Conservation (phyloP, 1,140 invertebrate genomes). For the Elysia chlorotica region DNA sequence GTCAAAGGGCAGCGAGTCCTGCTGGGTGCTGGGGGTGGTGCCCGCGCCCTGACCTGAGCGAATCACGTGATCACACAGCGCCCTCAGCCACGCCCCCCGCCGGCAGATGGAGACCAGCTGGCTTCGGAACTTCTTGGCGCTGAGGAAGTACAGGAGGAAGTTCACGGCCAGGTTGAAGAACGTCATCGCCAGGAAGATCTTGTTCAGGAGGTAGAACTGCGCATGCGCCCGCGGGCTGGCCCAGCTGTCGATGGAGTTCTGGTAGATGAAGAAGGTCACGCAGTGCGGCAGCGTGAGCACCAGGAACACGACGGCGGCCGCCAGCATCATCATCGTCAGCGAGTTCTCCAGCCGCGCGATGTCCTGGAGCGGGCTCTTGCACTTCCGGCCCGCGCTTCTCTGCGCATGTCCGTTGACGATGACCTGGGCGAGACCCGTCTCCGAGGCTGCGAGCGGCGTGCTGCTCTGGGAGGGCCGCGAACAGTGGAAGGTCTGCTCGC, state of each 20-base stretch:
- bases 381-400: constrained; percentile 23
- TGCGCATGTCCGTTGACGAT: constrained; percentile 29
- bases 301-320: constrained; percentile 24
- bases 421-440: constrained; percentile 29
- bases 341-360: constrained; percentile 32
- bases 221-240: neutral
- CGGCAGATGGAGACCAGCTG: too few species aligned
- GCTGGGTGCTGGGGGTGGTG: too few species aligned
- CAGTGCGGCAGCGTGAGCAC: constrained; percentile 27
- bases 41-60: too few species aligned
- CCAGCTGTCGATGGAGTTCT: neutral
- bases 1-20: too few species aligned
- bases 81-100: too few species aligned
- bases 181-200: constrained; percentile 9
- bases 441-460: constrained; percentile 29
- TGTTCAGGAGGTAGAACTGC: constrained; percentile 6
- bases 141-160: constrained; percentile 32
- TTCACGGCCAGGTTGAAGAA: constrained; percentile 30
- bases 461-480: constrained; percentile 15
- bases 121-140: constrained; percentile 23
- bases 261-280: constrained; percentile 3
- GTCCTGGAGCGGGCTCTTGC: constrained; percentile 11
- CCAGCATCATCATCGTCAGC: constrained; percentile 31
- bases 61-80: too few species aligned
- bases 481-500: too few species aligned